Evolutionary conservation across 2,113 vertebrate genomes (phyloP).

Genomic region (Poecilia latipinna): DNA sequence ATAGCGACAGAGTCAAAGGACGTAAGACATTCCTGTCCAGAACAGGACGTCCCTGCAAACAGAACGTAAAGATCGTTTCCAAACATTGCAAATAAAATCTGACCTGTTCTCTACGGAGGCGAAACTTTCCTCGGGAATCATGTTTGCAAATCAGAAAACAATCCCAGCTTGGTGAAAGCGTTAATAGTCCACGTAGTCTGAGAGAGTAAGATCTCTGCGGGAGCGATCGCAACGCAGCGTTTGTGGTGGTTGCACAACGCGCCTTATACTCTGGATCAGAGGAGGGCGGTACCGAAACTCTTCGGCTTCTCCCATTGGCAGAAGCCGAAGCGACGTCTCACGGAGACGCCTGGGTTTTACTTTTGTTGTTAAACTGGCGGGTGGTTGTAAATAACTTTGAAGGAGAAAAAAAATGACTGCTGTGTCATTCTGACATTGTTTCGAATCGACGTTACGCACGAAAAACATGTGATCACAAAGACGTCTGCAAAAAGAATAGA

Average conservation of each 20-base stretch:
- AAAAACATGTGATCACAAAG: not conserved
- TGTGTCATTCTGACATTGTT: conserved; percentile 14
- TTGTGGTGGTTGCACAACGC: conserved; percentile 46
- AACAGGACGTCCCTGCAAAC: conserved; percentile 31
- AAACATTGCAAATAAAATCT: conserved; percentile 12
- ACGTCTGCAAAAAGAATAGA: not conserved
- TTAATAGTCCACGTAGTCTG: not conserved
- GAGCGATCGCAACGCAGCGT: not conserved
- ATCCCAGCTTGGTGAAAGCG: conserved; percentile 4
- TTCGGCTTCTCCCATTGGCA: conserved; percentile 31
- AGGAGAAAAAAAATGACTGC: not conserved
- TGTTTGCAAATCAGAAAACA: conserved; percentile 10
- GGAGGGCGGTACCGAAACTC: conserved; percentile 64
- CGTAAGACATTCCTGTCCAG: conserved; percentile 8
- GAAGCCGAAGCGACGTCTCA: conserved; percentile 2
- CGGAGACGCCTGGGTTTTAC: not conserved
- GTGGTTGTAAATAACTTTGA: not conserved
- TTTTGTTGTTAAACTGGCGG: conserved; percentile 3
- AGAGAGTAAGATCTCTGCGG: not conserved
- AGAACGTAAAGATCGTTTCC: not conserved
- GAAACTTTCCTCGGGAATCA: conserved; percentile 60
- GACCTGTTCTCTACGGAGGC: conserved; percentile 61
- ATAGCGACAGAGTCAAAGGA: conserved; percentile 35
- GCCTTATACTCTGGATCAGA: conserved; percentile 40
- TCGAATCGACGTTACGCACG: not conserved